Conservation (phyloP, 1,140 invertebrate species). For the Papilio polytes region DNA sequence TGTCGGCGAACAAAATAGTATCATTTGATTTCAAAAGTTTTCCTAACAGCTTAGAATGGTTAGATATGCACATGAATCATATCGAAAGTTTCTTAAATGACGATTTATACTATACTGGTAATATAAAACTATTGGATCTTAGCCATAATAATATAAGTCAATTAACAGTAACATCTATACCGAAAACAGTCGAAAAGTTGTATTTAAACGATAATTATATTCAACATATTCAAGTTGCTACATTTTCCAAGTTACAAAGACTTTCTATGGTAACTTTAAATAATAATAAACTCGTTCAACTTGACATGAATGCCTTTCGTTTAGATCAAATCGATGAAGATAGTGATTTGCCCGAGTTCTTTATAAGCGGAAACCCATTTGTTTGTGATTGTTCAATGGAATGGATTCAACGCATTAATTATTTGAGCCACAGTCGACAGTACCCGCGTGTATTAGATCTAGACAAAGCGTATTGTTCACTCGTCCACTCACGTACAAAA, state of each 20-base stretch:
- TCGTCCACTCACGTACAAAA: constrained; percentile 90
- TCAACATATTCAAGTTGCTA: constrained; percentile 87
- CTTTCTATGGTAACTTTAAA: constrained; percentile 90
- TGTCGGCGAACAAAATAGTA: constrained; percentile 88
- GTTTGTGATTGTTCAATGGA: constrained; percentile 94
- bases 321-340: constrained; percentile 87
- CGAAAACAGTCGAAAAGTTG: constrained; percentile 89
- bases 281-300: constrained; percentile 89
- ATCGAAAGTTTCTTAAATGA: constrained; percentile 81
- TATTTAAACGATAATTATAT: constrained; percentile 92
- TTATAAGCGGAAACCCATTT: constrained; percentile 92
- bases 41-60: constrained; percentile 88
- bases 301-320: constrained; percentile 89
- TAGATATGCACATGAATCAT: constrained; percentile 88
- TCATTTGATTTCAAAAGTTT: constrained; percentile 88
- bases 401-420: constrained; percentile 92
- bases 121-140: constrained; percentile 90
- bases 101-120: constrained; percentile 77
- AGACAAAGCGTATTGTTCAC: constrained; percentile 91
- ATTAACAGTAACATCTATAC: constrained; percentile 88
- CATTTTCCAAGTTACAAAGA: constrained; percentile 88
- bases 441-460: constrained; percentile 94
- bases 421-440: constrained; percentile 87
- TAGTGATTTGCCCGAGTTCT: constrained; percentile 89
- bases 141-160: constrained; percentile 89